A percentile compares a stretch with the other conserved stretches of the same genome.
Evolutionary conservation across 2,797 vertebrate genomes (phyloP).

Genomic region (Xiphorhynchus erythropygius): DNA sequence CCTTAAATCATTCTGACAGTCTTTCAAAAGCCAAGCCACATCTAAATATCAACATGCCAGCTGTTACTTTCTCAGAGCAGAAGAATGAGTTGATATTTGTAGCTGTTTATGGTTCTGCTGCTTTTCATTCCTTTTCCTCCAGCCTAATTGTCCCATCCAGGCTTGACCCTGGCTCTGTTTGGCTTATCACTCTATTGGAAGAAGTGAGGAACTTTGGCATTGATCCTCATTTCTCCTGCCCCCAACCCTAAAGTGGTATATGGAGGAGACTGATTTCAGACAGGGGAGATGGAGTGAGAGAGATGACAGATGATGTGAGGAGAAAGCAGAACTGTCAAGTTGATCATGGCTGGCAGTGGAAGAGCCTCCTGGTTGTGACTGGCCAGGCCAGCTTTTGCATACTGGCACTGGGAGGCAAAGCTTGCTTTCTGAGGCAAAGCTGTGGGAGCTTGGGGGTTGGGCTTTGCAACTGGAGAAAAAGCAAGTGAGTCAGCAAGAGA

Average conservation of each 20-base stretch:
- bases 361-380: conserved; percentile 38
- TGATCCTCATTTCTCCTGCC: background rate
- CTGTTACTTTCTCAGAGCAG: background rate
- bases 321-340: conserved; percentile 65
- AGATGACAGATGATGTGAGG: conserved; percentile 31
- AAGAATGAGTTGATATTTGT: background rate
- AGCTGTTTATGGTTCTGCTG: background rate
- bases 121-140: background rate
- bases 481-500: background rate
- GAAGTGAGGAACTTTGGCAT: background rate
- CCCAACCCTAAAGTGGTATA: background rate
- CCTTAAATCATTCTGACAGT: background rate
- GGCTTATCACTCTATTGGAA: background rate
- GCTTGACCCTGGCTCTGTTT: background rate
- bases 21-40: background rate
- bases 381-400: background rate
- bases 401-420: conserved; percentile 11
- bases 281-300: background rate
- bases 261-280: background rate
- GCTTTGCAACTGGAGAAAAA: background rate
- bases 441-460: background rate
- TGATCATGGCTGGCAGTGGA: background rate
- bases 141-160: background rate
- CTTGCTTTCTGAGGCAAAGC: background rate
- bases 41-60: background rate